Evolutionary conservation across 2,888 invertebrate species (phyloP).

Genomic region (Acanthopleura granulata): DNA sequence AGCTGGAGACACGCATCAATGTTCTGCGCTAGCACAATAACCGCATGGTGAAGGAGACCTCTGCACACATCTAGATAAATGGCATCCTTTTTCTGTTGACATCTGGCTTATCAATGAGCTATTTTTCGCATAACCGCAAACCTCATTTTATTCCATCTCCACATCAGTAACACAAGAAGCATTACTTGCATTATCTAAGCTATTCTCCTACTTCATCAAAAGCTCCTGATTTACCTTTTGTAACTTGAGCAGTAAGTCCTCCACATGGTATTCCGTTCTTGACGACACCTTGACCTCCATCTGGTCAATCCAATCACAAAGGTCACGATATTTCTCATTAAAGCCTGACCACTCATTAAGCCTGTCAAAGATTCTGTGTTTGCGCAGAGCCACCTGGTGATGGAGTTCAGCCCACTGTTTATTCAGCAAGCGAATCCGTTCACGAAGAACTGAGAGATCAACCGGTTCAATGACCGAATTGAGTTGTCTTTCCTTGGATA

Average conservation of each 20-base stretch:
- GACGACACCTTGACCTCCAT: constrained; percentile 58
- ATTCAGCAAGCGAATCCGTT: constrained; percentile 61
- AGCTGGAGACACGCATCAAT: no score
- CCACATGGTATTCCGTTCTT: constrained; percentile 59
- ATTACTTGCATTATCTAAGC: no score
- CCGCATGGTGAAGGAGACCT: no score
- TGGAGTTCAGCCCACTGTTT: constrained; percentile 67
- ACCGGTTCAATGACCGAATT: constrained; percentile 53
- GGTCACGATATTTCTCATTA: constrained; percentile 45
- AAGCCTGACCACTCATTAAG: constrained; percentile 58
- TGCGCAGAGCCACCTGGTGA: constrained; percentile 52
- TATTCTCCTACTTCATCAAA: no score
- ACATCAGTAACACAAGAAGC: no score
- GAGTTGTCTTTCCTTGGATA: constrained; percentile 50
- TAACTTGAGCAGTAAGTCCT: constrained; percentile 61
- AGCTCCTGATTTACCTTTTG: constrained; percentile 47
- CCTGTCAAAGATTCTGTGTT: constrained; percentile 51
- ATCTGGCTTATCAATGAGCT: no score
- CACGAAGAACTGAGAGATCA: constrained; percentile 61
- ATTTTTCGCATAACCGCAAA: no score
- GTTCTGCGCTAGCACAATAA: no score
- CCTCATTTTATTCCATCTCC: no score
- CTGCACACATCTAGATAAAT: no score
- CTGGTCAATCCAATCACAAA: constrained; percentile 57
- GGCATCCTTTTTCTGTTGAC: no score